A percentile compares a stretch with the other conserved stretches of the same genome.
Evolutionary conservation across 2,888 invertebrate species (phyloP).

Genomic region (Limnephilus rhombicus): DNA sequence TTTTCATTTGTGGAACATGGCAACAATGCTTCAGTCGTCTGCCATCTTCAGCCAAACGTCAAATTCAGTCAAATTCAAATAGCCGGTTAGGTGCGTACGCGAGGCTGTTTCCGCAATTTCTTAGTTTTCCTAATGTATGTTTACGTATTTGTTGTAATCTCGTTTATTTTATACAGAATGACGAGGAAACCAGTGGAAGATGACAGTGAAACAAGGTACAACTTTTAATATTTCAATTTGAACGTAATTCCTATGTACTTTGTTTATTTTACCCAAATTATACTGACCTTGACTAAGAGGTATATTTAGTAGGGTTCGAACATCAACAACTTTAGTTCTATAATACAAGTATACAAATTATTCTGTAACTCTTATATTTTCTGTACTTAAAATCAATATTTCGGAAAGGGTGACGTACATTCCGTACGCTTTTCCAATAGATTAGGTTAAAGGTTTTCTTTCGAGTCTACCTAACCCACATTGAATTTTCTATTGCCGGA

Average conservation of each 20-base stretch:
- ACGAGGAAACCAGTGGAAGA: constrained; percentile 29
- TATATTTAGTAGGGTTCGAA: not conserved
- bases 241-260: not conserved
- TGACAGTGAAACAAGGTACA: constrained; percentile 10
- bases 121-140: constrained; percentile 44
- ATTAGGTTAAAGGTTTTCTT: not conserved
- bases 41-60: too few species aligned
- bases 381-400: not conserved
- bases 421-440: not conserved
- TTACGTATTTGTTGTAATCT: constrained; percentile 41
- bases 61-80: not conserved
- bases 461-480: not conserved
- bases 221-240: not conserved
- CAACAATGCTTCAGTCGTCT: too few species aligned
- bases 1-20: too few species aligned
- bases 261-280: not conserved
- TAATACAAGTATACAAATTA: not conserved
- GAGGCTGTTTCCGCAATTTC: constrained; percentile 4
- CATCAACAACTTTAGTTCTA: not conserved
- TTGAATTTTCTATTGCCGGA: not conserved
- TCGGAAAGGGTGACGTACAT: not conserved
- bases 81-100: not conserved
- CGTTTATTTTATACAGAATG: constrained; percentile 53
- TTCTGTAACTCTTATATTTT: not conserved
- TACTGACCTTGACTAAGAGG: not conserved